Evolutionary conservation across 2,113 vertebrate species (phyloP).

Genomic region (Saguinus imperator): DNA sequence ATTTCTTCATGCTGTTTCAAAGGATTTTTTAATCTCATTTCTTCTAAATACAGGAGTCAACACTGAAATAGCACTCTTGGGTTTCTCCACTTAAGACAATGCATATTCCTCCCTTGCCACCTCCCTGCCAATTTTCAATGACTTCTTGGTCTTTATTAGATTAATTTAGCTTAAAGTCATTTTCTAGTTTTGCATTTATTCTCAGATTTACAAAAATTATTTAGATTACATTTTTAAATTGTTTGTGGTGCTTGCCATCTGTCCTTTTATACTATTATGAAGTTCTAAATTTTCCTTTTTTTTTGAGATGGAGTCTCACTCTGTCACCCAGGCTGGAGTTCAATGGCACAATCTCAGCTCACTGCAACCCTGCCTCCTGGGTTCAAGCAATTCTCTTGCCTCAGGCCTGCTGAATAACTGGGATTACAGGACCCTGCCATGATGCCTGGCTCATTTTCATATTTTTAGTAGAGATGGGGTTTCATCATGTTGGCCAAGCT

Average conservation of each 20-base stretch:
- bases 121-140: neutral
- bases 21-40: neutral
- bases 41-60: neutral
- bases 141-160: neutral
- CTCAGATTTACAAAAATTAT: slow-evolving; percentile 5
- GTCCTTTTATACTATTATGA: neutral
- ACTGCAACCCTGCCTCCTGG: too few species aligned
- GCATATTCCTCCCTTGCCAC: neutral
- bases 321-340: too few species aligned
- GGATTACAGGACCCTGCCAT: too few species aligned
- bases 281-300: neutral
- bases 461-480: too few species aligned
- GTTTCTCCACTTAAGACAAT: neutral
- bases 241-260: neutral
- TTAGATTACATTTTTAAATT: neutral
- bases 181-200: neutral
- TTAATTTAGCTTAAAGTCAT: neutral
- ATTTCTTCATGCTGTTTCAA: neutral
- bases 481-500: too few species aligned
- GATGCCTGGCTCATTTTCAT: too few species aligned
- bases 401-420: too few species aligned
- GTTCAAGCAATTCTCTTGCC: too few species aligned
- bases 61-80: neutral
- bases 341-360: too few species aligned
- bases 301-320: too few species aligned